Percentiles rank a stretch among this genome's conserved stretches.
phyloP scores from a whole-genome alignment of 2,797 vertebrate genomes.

The Peromyscus eremicus region DNA sequence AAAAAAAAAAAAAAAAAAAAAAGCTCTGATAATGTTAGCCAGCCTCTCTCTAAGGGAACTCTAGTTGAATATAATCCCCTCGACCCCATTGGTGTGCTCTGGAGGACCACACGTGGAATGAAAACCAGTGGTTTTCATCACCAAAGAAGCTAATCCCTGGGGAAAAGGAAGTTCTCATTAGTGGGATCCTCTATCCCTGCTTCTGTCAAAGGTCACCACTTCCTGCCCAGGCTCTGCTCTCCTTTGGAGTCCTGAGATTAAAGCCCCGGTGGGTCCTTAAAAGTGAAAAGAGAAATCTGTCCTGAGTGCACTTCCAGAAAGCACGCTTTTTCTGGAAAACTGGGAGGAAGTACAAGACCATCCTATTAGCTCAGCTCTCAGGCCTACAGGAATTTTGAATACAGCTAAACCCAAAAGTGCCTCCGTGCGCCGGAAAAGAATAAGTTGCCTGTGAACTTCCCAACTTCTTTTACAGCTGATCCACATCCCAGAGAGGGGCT shows the following conservation, averaged over 20 bases:
- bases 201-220: constrained; percentile 62
- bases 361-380: background rate
- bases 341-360: background rate
- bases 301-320: background rate
- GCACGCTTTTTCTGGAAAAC: background rate
- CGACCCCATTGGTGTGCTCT: background rate
- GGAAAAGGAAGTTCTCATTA: background rate
- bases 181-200: background rate
- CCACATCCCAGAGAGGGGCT: background rate
- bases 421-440: background rate
- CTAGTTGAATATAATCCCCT: background rate
- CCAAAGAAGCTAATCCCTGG: background rate
- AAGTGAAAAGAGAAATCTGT: constrained; percentile 64
- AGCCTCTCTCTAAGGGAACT: background rate
- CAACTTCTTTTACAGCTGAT: background rate
- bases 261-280: background rate
- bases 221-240: background rate
- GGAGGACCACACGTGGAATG: background rate
- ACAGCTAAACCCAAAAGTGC: background rate
- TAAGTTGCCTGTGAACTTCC: background rate
- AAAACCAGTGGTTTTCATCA: constrained; percentile 22
- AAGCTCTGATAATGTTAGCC: background rate
- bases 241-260: constrained; percentile 53
- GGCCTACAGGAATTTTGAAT: background rate
- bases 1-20: background rate